Conservation (phyloP, 1,140 invertebrate species). For the Chironomus tepperi region DNA sequence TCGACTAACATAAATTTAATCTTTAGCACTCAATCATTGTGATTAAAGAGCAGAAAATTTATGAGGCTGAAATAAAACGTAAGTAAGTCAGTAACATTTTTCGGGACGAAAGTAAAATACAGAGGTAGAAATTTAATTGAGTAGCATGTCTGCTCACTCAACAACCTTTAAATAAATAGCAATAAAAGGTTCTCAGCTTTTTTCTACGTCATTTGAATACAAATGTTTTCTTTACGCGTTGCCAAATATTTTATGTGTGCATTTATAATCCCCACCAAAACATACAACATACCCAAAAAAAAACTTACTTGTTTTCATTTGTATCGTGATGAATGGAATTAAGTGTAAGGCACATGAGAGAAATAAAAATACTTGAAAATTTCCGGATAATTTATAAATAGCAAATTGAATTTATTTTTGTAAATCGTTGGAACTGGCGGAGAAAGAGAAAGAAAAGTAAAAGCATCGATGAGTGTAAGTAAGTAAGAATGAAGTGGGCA, state of each 20-base stretch:
- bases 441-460: not conserved
- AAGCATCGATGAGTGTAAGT: not conserved
- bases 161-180: not conserved
- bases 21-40: too few relatives aligned
- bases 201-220: not conserved
- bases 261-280: not conserved
- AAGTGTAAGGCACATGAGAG: not conserved
- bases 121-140: too few relatives aligned
- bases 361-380: not conserved
- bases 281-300: not conserved
- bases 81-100: too few relatives aligned
- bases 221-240: not conserved
- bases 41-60: too few relatives aligned
- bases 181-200: not conserved
- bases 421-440: not conserved
- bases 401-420: not conserved
- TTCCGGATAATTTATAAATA: constrained; percentile 14
- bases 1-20: too few relatives aligned
- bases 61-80: too few relatives aligned
- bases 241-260: not conserved
- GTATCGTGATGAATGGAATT: constrained; percentile 8
- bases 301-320: not conserved
- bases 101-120: too few relatives aligned
- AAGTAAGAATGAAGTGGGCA: not conserved
- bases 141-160: too few relatives aligned